Evolutionary conservation across 2,888 invertebrate genomes (phyloP).

Genomic region (Myopa testacea): DNA sequence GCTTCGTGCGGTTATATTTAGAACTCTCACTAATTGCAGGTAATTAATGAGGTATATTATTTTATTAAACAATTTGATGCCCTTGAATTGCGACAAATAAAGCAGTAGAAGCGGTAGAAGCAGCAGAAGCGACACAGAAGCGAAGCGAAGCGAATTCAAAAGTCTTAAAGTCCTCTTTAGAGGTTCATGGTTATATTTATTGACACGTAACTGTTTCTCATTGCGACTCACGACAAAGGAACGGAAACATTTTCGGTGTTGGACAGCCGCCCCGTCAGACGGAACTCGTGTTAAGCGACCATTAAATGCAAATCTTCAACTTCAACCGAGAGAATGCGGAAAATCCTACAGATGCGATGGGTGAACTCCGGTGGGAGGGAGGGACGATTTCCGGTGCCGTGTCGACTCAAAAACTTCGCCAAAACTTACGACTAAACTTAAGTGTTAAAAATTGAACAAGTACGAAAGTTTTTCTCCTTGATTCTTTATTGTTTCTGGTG

Average conservation of each 20-base stretch:
- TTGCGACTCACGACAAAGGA: not conserved
- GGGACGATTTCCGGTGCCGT: slow-evolving; percentile 21
- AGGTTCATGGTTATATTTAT: not conserved
- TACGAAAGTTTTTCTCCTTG: not conserved
- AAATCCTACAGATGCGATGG: not conserved
- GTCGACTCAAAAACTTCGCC: not conserved
- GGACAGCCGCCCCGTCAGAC: not conserved
- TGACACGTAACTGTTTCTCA: not conserved
- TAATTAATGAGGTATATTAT: not conserved
- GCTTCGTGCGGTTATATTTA: not conserved
- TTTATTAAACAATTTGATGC: no score
- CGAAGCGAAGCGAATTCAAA: no score
- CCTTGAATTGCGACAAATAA: no score
- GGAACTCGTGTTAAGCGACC: slow-evolving; percentile 11
- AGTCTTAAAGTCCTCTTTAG: not conserved
- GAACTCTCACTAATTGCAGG: not conserved
- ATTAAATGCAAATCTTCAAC: slow-evolving; percentile 47
- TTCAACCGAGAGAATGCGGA: slow-evolving; percentile 17
- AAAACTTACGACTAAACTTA: not conserved
- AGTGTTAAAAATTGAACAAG: no score
- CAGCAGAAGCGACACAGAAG: not conserved
- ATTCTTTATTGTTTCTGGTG: not conserved
- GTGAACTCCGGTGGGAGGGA: not conserved
- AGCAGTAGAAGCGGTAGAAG: no score
- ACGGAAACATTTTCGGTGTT: not conserved